phyloP scores from a whole-genome alignment of 2,113 vertebrate genomes.

The Mus musculus region GRCm39 chr1:82080501-82081000 shows the following conservation, averaged over 20 bases:
- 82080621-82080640: neutral
- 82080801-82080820: neutral
- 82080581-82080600: neutral
- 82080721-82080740: neutral
- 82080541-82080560: neutral
- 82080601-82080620: neutral
- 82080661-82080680: neutral
- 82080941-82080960: neutral
- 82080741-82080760: neutral
- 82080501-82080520: neutral
- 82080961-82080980: neutral
- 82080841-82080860: neutral
- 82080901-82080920: slow-evolving; percentile 2
- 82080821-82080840: neutral
- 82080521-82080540: neutral
- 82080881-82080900: slow-evolving; percentile 46
- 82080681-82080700: neutral
- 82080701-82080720: slow-evolving; percentile 1
- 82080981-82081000: slow-evolving; percentile 29
- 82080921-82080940: neutral
- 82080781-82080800: neutral
- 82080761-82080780: neutral
- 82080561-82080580: neutral
- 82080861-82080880: slow-evolving; percentile 3
- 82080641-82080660: neutral